Evolutionary conservation across 2,888 invertebrate genomes (phyloP).

Genomic region (Aricia artaxerxes): DNA sequence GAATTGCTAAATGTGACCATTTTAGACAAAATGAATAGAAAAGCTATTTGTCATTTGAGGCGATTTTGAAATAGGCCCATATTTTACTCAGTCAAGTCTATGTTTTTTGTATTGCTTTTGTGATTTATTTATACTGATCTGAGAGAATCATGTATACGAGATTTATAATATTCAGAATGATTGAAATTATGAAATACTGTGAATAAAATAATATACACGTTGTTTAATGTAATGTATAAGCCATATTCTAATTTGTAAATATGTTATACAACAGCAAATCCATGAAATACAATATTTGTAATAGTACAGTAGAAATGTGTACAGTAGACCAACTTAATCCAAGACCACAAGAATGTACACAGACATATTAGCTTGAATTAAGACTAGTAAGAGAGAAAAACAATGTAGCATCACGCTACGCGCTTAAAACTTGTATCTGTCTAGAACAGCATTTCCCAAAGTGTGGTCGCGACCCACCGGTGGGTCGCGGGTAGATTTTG

Average conservation of each 20-base stretch:
- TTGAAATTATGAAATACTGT: constrained; percentile 1
- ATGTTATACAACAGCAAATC: neutral
- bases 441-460: too few species aligned
- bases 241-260: constrained; percentile 11
- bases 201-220: neutral
- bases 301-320: neutral
- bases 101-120: neutral
- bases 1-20: too few species aligned
- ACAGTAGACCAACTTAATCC: neutral
- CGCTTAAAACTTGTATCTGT: too few species aligned
- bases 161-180: neutral
- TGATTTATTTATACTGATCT: constrained; percentile 20
- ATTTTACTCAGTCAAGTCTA: constrained; percentile 1
- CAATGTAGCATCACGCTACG: neutral
- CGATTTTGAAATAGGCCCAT: neutral
- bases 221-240: constrained; percentile 6
- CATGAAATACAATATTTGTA: neutral
- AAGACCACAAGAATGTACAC: neutral
- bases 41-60: neutral
- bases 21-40: neutral
- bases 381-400: neutral
- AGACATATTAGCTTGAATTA: neutral
- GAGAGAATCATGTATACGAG: constrained; percentile 18
- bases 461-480: too few species aligned
- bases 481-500: too few species aligned